Percentiles rank a stretch among this genome's conserved stretches.
These are phyloP conservation scores for Aeoliscus strigatus DNA, from an alignment of 2,797 vertebrate genomes.

Conservation along the genomic window DNA sequence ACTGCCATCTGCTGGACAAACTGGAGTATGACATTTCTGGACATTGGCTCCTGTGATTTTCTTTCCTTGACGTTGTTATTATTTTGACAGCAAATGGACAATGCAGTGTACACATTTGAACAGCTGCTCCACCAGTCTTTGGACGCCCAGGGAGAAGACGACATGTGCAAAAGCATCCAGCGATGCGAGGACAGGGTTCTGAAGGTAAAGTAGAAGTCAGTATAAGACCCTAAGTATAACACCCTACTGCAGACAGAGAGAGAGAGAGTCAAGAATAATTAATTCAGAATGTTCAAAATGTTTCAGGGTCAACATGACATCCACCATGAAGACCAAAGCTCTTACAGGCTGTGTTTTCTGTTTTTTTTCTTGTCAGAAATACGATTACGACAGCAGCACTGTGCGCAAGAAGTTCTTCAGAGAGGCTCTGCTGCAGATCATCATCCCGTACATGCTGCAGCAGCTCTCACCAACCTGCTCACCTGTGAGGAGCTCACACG, in stretches of 20 bases:
- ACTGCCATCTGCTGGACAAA: constrained; percentile 56
- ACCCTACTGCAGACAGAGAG: no score
- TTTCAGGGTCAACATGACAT: not conserved
- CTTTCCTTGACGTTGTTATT: not conserved
- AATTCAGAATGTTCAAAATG: not conserved
- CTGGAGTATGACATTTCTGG: not conserved
- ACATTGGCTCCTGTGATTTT: not conserved
- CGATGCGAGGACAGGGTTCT: constrained; percentile 91
- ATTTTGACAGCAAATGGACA: constrained; percentile 88
- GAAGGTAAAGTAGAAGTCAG: constrained; percentile 82
- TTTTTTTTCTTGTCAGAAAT: constrained; percentile 83
- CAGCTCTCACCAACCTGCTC: constrained; percentile 84
- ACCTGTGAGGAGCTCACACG: constrained; percentile 77
- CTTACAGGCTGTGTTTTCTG: no score
- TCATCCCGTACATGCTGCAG: constrained; percentile 93
- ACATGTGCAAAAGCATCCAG: constrained; percentile 87
- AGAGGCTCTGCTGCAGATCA: constrained; percentile 93
- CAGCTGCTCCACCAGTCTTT: constrained; percentile 90
- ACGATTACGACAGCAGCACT: constrained; percentile 94
- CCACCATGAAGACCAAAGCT: not conserved
- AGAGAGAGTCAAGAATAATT: no score
- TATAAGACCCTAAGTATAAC: no score
- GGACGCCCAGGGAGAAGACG: constrained; percentile 74
- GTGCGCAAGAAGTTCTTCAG: constrained; percentile 96
- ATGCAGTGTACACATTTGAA: constrained; percentile 90